Evolutionary conservation across 2,113 vertebrate species (phyloP), one percentile per base, ranked within the genome.

Genomic region (Dasyprocta punctata): DNA sequence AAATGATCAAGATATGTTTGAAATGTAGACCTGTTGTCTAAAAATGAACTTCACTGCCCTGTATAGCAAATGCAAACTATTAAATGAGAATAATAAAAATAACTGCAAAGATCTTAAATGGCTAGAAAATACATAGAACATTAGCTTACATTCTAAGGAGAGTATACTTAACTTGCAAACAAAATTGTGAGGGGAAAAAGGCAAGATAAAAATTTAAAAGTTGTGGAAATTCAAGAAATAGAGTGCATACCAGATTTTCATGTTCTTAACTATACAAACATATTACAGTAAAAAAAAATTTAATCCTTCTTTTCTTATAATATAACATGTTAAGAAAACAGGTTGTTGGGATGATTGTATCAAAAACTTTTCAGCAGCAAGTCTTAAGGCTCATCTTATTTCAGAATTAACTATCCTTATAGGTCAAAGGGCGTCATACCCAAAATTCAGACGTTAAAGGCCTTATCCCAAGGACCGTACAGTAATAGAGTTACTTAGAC

Each of bases 401-500:
- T 60, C 13, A 54, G 0, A 9, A 81, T n/a, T 85, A 44, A 26
- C 4, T 36, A 33, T 58, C 5, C 56, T 49, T 81, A 60, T 13
- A 3, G 7, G 1, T 44, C 61, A 12, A 54, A 30, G 6, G 28
- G 12, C 78, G 26, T 47, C 5, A 13, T 71, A 16, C 3, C 0
- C 12, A 33, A 49, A 75, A 41, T 22, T 22, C 28, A 47, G 19
- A 54, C 47, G 22, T 82, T 65, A 60, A 83, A 28, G 0, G 60
- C 5, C 28, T 81, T 8, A 52, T 0, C 10, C 36, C 3, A 12
- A 10, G 1, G 26, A 36, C 0, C 1, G 11, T 36, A 61, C n/a
- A 16, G 20, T 73, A 49, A 28, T 14, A 56, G 3, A 7, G 3
- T 87, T 33, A 69, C 2, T 5, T n/a, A 28, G 11, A 38, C 17